A percentile compares a stretch with the other conserved stretches of the same genome.
These are phyloP conservation scores for Drosophila mojavensis DNA, from an alignment of 1,140 invertebrate genomes.

Conservation along the genomic window DNA sequence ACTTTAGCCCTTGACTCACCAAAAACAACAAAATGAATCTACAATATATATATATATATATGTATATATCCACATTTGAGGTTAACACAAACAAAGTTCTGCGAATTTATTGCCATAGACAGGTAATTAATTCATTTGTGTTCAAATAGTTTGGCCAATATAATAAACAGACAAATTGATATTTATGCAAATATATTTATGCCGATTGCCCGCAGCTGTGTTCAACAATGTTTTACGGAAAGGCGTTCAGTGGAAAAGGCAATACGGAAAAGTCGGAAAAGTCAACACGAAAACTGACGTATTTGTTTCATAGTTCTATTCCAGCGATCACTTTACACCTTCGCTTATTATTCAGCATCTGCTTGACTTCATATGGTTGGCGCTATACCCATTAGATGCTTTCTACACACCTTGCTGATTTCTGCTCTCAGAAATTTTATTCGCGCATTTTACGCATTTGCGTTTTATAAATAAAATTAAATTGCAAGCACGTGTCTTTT, in stretches of 20 bases:
- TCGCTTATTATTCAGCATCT: not conserved
- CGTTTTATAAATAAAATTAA: slow-evolving; percentile 11
- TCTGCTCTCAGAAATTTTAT: slow-evolving; percentile 5
- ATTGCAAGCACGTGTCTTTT: not conserved
- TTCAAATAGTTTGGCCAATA: slow-evolving; percentile 30
- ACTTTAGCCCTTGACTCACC: slow-evolving; percentile 35
- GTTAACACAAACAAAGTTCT: slow-evolving; percentile 14
- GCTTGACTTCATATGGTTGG: slow-evolving; percentile 18
- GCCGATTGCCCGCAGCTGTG: slow-evolving; percentile 27
- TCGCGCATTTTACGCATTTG: slow-evolving; percentile 4
- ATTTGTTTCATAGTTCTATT: slow-evolving; percentile 14
- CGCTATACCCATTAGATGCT: slow-evolving; percentile 19
- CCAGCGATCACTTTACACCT: slow-evolving; percentile 14
- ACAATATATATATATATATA: not conserved
- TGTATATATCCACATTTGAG: slow-evolving; percentile 1
- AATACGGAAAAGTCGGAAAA: not conserved
- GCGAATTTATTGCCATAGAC: slow-evolving; percentile 53
- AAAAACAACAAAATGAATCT: slow-evolving; percentile 4
- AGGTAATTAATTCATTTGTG: slow-evolving; percentile 76
- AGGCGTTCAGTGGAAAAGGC: not conserved
- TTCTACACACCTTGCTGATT: slow-evolving; percentile 31
- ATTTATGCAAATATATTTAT: slow-evolving; percentile 8
- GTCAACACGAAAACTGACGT: not conserved
- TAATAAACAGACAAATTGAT: slow-evolving; percentile 37
- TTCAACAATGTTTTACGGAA: not conserved